Percentiles rank a stretch among this genome's conserved stretches.
Evolutionary conservation across 2,797 vertebrate species (phyloP).

Genomic region (Acanthornis magna): DNA sequence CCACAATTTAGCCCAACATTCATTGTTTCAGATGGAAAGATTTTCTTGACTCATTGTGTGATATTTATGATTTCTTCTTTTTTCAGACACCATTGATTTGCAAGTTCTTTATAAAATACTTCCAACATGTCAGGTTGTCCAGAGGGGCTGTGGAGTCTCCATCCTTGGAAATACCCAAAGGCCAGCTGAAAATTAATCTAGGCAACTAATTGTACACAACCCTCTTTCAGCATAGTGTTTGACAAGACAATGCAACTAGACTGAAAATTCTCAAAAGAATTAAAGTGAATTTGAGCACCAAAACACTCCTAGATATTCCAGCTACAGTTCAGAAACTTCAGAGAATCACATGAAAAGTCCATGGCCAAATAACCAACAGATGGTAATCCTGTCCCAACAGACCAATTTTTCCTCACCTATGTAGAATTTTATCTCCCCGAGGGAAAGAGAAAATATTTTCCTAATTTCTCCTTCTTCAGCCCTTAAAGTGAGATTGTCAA

Average conservation of each 20-base stretch:
- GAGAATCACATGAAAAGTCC: background rate
- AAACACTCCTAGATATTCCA: background rate
- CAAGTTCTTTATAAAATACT: background rate
- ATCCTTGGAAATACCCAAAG: background rate
- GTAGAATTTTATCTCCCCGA: background rate
- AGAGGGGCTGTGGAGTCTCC: background rate
- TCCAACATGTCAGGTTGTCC: background rate
- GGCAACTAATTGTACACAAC: background rate
- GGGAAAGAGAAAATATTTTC: too few species aligned
- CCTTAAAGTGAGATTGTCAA: background rate
- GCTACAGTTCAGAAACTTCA: background rate
- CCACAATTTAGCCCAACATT: background rate
- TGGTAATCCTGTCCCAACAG: background rate
- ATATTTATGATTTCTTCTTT: background rate
- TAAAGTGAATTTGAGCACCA: background rate
- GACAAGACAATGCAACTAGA: background rate
- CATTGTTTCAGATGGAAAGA: background rate
- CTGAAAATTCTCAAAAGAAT: background rate
- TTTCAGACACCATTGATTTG: background rate
- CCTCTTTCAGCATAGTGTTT: background rate
- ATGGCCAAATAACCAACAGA: background rate
- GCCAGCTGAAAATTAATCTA: rapidly evolving
- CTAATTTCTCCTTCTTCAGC: background rate
- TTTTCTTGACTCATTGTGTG: background rate
- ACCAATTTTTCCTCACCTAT: background rate